Evolutionary conservation across 2,113 vertebrate species (phyloP).

Genomic region (Epinephelus cyanopodus): DNA sequence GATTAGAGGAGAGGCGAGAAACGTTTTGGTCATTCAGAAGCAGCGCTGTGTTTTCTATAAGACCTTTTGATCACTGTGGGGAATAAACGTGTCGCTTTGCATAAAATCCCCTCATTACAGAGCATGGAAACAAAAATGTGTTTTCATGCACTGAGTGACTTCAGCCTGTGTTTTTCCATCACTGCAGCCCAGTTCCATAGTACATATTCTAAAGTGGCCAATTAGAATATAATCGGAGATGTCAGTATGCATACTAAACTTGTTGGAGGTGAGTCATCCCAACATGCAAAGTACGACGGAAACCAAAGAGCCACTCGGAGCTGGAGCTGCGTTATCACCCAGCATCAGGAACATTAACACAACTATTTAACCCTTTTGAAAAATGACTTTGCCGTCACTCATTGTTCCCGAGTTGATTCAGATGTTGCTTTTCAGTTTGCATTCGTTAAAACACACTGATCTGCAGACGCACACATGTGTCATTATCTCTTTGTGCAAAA

Average conservation of each 20-base stretch:
- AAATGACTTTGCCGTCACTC: neutral
- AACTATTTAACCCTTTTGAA: neutral
- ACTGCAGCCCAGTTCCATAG: neutral
- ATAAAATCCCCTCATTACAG: neutral
- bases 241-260: neutral
- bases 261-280: neutral
- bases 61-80: neutral
- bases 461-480: neutral
- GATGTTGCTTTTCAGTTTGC: neutral
- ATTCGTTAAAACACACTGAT: neutral
- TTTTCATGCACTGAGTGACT: neutral
- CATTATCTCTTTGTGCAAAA: neutral
- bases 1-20: neutral
- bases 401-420: neutral
- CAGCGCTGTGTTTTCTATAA: neutral
- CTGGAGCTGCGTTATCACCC: neutral
- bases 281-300: neutral
- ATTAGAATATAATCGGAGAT: neutral
- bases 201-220: neutral
- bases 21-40: neutral
- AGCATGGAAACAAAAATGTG: neutral
- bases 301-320: neutral
- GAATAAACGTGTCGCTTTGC: neutral
- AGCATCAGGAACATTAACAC: neutral
- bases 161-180: neutral